These are phyloP conservation scores for Psilopogon haemacephalus DNA, from an alignment of 2,113 vertebrate genomes.

Conservation along the genomic window DNA sequence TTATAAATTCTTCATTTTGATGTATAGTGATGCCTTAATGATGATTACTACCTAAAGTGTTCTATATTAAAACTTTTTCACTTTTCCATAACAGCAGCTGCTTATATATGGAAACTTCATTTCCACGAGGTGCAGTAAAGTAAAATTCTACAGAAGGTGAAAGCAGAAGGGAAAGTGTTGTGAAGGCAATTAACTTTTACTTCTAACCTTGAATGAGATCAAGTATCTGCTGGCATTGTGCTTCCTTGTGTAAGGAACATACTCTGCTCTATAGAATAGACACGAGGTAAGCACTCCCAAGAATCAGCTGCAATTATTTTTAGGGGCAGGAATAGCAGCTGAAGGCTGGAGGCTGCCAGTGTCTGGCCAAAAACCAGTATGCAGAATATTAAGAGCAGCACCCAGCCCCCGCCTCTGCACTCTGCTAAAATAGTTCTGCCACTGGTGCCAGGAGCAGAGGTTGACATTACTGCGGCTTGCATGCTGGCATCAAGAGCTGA, in stretches of 20 bases:
- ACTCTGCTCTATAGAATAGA: not conserved
- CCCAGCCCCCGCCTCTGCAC: constrained; percentile 29
- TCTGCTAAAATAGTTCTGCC: constrained; percentile 50
- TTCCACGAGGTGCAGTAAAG: not conserved
- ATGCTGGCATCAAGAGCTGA: constrained; percentile 24
- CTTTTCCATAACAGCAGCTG: not conserved
- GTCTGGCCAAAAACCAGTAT: constrained; percentile 53
- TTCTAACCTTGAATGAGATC: not conserved
- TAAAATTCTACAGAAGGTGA: not conserved
- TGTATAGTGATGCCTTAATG: not conserved
- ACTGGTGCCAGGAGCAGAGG: constrained; percentile 50
- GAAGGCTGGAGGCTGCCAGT: constrained; percentile 8
- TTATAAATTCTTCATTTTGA: not conserved
- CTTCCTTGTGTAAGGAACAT: not conserved
- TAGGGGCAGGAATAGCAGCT: constrained; percentile 48
- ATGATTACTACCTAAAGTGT: not conserved
- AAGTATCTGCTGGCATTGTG: not conserved
- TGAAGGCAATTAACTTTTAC: not conserved
- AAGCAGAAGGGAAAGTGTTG: not conserved
- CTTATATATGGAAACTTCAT: not conserved
- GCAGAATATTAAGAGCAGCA: constrained; percentile 13
- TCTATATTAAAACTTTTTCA: not conserved
- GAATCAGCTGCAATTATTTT: constrained; percentile 41
- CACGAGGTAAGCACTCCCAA: not conserved
- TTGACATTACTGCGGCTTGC: constrained; percentile 23